These are phyloP conservation scores for Aphrophora alni DNA, from an alignment of 2,888 invertebrate species.

Conservation along the genomic window DNA sequence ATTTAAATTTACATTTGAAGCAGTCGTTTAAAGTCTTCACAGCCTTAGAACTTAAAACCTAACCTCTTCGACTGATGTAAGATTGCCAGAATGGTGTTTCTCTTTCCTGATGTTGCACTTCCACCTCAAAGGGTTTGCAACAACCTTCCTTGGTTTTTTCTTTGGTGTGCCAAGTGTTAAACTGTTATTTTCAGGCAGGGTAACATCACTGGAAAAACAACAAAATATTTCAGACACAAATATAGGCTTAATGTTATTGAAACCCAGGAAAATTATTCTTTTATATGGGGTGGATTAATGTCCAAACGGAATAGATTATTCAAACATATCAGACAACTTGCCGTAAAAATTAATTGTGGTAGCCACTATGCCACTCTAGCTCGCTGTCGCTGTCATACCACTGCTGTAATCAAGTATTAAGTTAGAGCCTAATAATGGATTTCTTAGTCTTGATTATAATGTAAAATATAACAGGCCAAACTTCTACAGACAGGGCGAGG, in stretches of 20 bases:
- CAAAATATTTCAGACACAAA: background rate
- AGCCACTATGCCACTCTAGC: no score
- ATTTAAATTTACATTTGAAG: slow-evolving; percentile 6
- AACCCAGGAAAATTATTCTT: background rate
- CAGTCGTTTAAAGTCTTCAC: background rate
- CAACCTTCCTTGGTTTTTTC: slow-evolving; percentile 11
- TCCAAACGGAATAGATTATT: no score
- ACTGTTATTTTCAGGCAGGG: background rate
- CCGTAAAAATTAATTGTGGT: no score
- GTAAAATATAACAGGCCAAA: no score
- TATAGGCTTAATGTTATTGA: background rate
- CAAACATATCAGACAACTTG: no score
- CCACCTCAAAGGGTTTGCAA: background rate
- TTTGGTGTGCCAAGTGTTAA: background rate
- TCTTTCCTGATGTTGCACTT: slow-evolving; percentile 6
- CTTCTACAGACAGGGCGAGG: no score
- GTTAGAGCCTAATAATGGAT: no score
- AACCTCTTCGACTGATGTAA: slow-evolving; percentile 10
- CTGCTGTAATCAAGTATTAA: no score
- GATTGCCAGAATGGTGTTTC: background rate
- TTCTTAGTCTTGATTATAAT: no score
- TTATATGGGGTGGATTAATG: background rate
- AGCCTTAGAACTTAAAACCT: background rate
- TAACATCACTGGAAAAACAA: background rate
- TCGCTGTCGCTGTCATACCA: no score